These are phyloP conservation scores for Takifugu ocellatus DNA, from an alignment of 2,797 vertebrate species.

Conservation along the genomic window DNA sequence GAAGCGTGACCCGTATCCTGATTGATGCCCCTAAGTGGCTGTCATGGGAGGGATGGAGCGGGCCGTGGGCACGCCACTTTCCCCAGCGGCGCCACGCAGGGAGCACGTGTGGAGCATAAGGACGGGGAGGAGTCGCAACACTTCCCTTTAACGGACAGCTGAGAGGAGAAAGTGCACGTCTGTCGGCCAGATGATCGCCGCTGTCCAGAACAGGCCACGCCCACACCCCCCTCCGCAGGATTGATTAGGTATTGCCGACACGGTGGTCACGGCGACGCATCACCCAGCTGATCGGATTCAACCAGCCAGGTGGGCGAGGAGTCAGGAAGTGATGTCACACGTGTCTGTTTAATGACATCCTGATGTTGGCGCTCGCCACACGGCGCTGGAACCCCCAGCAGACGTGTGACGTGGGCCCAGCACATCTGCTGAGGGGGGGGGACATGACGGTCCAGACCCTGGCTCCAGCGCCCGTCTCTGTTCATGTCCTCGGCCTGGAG, in stretches of 20 bases:
- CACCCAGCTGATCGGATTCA: too few relatives aligned
- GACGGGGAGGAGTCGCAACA: conserved; percentile 37
- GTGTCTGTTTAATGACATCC: too few relatives aligned
- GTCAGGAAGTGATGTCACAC: too few relatives aligned
- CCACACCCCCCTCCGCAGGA: conserved; percentile 10
- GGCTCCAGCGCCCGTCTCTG: too few relatives aligned
- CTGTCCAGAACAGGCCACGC: conserved; percentile 17
- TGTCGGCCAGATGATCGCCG: conserved; percentile 44
- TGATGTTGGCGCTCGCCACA: too few relatives aligned
- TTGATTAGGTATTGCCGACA: conserved; percentile 36
- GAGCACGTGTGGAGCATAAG: conserved; percentile 25
- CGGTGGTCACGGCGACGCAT: background rate
- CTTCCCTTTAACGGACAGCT: conserved; percentile 60
- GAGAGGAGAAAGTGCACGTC: conserved; percentile 49
- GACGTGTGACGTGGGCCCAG: too few relatives aligned
- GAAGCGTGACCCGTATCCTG: conserved; percentile 59
- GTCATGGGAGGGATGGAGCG: conserved; percentile 9
- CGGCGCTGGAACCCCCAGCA: too few relatives aligned
- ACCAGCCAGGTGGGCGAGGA: too few relatives aligned
- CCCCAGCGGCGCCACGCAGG: conserved; percentile 16
- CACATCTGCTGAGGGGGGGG: too few relatives aligned
- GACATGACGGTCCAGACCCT: too few relatives aligned
- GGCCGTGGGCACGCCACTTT: conserved; percentile 48
- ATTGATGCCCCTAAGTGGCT: conserved; percentile 63
- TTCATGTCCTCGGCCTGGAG: too few relatives aligned